Percentiles rank a stretch among this genome's conserved stretches.
These are phyloP conservation scores for Carduelis carduelis DNA, from an alignment of 2,797 vertebrate genomes.

Conservation along the genomic window DNA sequence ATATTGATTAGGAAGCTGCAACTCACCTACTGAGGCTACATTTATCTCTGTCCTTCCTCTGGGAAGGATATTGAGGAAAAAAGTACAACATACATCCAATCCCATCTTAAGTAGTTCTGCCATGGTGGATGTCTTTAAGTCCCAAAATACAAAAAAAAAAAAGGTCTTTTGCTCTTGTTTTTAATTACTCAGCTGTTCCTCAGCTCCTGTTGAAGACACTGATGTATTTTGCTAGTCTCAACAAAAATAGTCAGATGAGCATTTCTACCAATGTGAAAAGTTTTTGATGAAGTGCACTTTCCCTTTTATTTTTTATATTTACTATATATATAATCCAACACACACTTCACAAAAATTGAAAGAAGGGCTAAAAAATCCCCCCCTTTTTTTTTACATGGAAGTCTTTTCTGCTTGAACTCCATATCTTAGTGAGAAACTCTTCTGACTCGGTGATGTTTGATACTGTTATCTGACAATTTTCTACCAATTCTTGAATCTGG, in stretches of 20 bases:
- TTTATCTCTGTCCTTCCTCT: neutral
- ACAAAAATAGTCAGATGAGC: neutral
- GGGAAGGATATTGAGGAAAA: neutral
- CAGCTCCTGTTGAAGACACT: neutral
- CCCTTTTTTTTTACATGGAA: rapidly evolving
- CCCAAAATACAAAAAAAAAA: neutral
- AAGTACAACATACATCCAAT: neutral
- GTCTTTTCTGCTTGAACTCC: neutral
- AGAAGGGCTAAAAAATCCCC: neutral
- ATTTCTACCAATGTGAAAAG: neutral
- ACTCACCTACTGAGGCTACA: neutral
- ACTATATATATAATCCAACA: rapidly evolving
- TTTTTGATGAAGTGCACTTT: neutral
- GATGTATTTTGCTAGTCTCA: neutral
- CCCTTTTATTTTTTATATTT: neutral
- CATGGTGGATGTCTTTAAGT: neutral
- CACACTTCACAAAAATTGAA: neutral
- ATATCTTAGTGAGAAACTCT: neutral
- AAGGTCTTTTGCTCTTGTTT: neutral
- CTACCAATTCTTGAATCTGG: neutral
- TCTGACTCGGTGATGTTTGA: neutral
- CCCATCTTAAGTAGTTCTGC: neutral
- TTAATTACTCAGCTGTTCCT: neutral
- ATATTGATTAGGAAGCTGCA: neutral
- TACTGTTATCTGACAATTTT: neutral